Evolutionary conservation across 1,140 invertebrate genomes (phyloP), one percentile per base, ranked within the genome.

Genomic region (Chironomus striatipennis): DNA sequence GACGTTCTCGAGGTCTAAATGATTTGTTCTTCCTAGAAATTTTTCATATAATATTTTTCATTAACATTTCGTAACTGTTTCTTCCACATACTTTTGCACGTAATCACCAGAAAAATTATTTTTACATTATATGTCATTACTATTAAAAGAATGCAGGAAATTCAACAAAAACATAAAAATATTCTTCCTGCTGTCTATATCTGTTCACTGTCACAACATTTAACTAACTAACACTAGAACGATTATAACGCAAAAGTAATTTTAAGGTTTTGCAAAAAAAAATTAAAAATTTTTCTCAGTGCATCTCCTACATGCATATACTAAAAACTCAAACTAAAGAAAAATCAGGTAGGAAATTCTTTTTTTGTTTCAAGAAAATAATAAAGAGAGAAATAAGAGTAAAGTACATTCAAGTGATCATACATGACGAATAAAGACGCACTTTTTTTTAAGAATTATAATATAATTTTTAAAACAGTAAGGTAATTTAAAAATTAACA

Each of bases 11-110:
- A 2, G 91, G 90, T 76, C 91, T 86, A 83, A 94, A 94, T 73
- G 93, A 94, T 83, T 94, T 93, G 85, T 93, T 95, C 85, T 95
- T 95, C 90, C 93, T 95, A 85, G 75, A 85, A 85, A 64, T 18
- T 34, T 64, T 17, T 17, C 24, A 74, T 7, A 75, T 70, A 12
- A 42, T 42, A 8, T 8, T 2, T 34, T 34, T 5, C 24, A 34
- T 34, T 34, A 34, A 34, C 2, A 2, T 34, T 34, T 34, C 5
- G 24, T 34, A 2, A 34, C 24, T 1, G 24, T 34, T 34, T 34
- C 24, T 34, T 34, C 24, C 24, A 5, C 24, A 34, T 34, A 34
- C 24, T 34, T 34, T 34, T 34, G 24, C 24, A 34, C 24, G 24
- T 34, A 34, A 34, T 67, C 43, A 65, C 2, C 17, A 64, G 15